Base-by-base conservation (phyloP, 2,113 vertebrate species). In the Ramphastos sulfuratus region DNA sequence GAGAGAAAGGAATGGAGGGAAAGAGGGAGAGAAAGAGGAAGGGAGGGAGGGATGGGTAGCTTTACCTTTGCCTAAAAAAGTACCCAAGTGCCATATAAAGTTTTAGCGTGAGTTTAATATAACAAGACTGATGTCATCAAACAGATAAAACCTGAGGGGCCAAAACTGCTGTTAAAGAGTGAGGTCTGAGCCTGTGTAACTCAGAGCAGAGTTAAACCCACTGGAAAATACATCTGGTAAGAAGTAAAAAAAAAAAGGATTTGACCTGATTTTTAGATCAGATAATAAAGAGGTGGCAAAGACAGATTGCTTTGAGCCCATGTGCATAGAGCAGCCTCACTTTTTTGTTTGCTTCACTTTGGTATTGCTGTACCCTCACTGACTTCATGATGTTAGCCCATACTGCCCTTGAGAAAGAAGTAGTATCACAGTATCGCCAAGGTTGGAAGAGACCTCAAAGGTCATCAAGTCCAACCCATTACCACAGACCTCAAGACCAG, bases 191-290 rank as follows among this genome's bases (percentile, higher is more conserved):
- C 31, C 42, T 87, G 6, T 48, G 72, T 77, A 89, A 56, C 44
- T 3, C 9, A 67, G 64, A 64, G 46, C 54, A 73, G 55, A 83
- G 28, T 83, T 88, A 93, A 92, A 88, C 65, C 30, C 24, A 15
- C 13, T 77, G 73, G 82, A 83, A 90, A 73, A 69, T 75, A 50
- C 16, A 55, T 77, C 50, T 90, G 61, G 81, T 82, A 88, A 91
- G 91, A 61, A 65, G 69, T 75, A n/a, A 93, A 27, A 39, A 39
- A 39, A 39, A 39, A 39, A 39, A 94, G 76, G 73, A 94, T 84
- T 94, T 92, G 90, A 90, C 95, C 91, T 95, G 81, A 93, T 94
- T 95, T 90, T 88, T 84, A 75, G 50, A 78, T 85, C 80, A 70
- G 73, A 78, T 95, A 75, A 94, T 93, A 94, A 93, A 71, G 17